These are phyloP conservation scores for Leucopternis melanops DNA, from an alignment of 2,113 vertebrate species.

Conservation along the genomic window DNA sequence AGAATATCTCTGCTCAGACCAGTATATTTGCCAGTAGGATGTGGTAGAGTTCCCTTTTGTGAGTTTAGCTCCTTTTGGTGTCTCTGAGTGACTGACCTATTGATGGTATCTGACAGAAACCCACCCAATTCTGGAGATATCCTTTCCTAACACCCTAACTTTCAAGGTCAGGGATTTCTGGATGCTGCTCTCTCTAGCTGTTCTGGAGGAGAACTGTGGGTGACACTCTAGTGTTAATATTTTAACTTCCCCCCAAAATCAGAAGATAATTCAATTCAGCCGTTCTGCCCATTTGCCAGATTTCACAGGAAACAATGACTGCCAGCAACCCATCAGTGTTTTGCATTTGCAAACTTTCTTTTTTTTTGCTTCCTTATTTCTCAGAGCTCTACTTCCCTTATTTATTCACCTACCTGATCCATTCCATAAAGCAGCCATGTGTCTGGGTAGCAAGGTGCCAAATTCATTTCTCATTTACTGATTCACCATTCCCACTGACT, in stretches of 20 bases:
- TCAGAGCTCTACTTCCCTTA: not conserved
- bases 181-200: not conserved
- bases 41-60: not conserved
- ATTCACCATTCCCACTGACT: not conserved
- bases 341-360: not conserved
- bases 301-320: not conserved
- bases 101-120: not conserved
- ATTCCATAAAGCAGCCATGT: not conserved
- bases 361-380: not conserved
- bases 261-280: slow-evolving; percentile 3
- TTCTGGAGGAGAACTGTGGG: not conserved
- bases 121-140: not conserved
- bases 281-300: not conserved
- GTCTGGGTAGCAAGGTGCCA: not conserved
- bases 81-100: not conserved
- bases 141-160: not conserved
- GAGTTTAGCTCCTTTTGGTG: not conserved
- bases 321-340: not conserved
- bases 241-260: not conserved
- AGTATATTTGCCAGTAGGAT: not conserved
- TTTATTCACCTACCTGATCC: not conserved
- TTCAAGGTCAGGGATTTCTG: not conserved
- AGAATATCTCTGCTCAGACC: not conserved
- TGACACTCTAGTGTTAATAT: not conserved
- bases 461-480: not conserved